Conservation (phyloP, 2,797 vertebrate species). For the Malurus splendens region DNA sequence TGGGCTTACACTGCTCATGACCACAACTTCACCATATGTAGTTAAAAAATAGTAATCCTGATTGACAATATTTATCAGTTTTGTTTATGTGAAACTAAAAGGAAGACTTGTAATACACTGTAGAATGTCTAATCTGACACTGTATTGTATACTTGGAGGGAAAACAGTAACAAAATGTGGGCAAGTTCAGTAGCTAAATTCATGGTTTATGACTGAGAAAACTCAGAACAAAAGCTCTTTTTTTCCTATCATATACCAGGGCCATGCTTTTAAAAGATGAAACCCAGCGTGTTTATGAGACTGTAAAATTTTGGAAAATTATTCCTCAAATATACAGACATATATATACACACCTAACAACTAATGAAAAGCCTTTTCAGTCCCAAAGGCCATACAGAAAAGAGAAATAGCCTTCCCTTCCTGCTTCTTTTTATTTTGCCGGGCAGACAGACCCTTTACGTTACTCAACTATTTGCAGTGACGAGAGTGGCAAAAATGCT, state of each 20-base stretch:
- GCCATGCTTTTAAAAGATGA: slow-evolving; percentile 25
- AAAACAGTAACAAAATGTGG: slow-evolving; percentile 54
- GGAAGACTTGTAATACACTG: slow-evolving; percentile 58
- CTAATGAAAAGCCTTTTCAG: slow-evolving; percentile 33
- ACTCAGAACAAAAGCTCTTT: slow-evolving; percentile 48
- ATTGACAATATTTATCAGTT: slow-evolving; percentile 71
- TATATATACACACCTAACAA: background rate
- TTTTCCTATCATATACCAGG: slow-evolving; percentile 1
- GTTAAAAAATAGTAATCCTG: slow-evolving; percentile 66
- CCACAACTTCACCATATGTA: slow-evolving; percentile 59
- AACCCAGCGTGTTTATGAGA: slow-evolving; percentile 6
- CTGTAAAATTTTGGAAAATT: slow-evolving; percentile 33
- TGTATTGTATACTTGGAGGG: slow-evolving; percentile 47
- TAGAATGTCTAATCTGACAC: slow-evolving; percentile 57
- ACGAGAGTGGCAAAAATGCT: background rate
- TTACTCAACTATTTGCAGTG: background rate
- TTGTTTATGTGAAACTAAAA: slow-evolving; percentile 72
- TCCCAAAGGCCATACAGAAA: background rate
- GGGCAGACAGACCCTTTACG: background rate
- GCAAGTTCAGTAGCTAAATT: slow-evolving; percentile 54
- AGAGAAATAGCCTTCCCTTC: background rate
- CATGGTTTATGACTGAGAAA: slow-evolving; percentile 44
- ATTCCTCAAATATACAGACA: slow-evolving; percentile 27
- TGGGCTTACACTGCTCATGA: slow-evolving; percentile 38
- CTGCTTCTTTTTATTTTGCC: background rate